Conservation (phyloP, 1,140 invertebrate genomes). For the Ceratoteleas bidentatus region DNA sequence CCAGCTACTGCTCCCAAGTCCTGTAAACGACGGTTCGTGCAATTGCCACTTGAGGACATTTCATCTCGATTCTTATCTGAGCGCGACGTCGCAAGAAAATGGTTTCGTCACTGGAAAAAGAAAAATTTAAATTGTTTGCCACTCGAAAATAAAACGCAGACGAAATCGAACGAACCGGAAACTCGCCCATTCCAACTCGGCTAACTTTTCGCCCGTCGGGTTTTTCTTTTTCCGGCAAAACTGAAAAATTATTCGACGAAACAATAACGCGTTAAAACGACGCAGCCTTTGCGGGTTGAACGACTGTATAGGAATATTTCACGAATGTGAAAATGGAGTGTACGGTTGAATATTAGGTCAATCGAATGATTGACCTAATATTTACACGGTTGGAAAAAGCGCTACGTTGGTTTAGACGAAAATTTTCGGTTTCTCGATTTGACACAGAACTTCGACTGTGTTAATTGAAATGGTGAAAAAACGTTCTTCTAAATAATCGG, state of each 20-base stretch:
- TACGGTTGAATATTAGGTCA: too few relatives aligned
- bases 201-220: constrained; percentile 10
- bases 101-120: constrained; percentile 55
- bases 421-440: too few relatives aligned
- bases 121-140: constrained; percentile 68
- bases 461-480: too few relatives aligned
- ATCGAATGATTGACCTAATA: too few relatives aligned
- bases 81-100: constrained; percentile 59
- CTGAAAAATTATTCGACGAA: background rate
- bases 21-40: constrained; percentile 65
- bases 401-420: too few relatives aligned
- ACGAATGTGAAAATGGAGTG: too few relatives aligned
- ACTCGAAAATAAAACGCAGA: constrained; percentile 50
- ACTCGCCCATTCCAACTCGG: constrained; percentile 25
- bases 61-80: constrained; percentile 67
- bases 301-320: background rate
- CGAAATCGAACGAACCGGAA: constrained; percentile 57
- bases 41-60: constrained; percentile 67
- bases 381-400: too few relatives aligned
- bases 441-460: too few relatives aligned
- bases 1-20: constrained; percentile 56
- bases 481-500: too few relatives aligned
- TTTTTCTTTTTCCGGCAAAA: constrained; percentile 1
- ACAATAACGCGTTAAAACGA: background rate
- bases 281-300: constrained; percentile 1